Percentiles rank a stretch among this genome's conserved stretches.
phyloP scores from a whole-genome alignment of 2,797 vertebrate species.

The Echeneis naucrates region DNA sequence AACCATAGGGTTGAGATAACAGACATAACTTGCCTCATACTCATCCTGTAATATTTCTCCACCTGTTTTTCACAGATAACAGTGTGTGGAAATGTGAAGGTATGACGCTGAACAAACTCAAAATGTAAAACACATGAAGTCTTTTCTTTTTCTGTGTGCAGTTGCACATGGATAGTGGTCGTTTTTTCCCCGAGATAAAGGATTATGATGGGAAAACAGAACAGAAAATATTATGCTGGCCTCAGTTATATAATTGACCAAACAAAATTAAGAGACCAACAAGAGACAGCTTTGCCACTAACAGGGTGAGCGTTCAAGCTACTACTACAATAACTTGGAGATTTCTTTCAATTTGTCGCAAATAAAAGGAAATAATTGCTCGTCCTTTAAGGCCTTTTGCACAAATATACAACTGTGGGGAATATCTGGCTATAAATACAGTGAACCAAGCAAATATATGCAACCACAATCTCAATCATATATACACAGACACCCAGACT shows the following conservation, averaged over 20 bases:
- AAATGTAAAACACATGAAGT: not conserved
- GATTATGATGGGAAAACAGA: conserved; percentile 29
- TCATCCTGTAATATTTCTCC: no score
- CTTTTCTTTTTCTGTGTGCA: not conserved
- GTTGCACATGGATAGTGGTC: not conserved
- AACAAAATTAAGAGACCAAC: conserved; percentile 44
- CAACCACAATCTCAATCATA: not conserved
- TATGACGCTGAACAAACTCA: not conserved
- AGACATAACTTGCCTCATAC: no score
- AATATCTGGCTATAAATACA: not conserved
- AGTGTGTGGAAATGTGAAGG: not conserved
- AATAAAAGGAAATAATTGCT: conserved; percentile 51
- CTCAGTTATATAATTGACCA: conserved; percentile 32
- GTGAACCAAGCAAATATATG: conserved; percentile 14
- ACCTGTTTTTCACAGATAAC: not conserved
- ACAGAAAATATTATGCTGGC: conserved; percentile 22
- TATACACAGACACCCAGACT: not conserved
- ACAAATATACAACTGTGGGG: conserved; percentile 12
- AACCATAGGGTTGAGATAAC: no score
- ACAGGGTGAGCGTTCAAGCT: conserved; percentile 38
- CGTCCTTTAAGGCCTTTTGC: conserved; percentile 3
- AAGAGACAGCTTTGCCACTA: conserved; percentile 48
- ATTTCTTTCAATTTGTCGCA: conserved; percentile 62
- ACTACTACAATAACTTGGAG: conserved; percentile 32
- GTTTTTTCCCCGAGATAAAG: conserved; percentile 25